phyloP scores from a whole-genome alignment of 2,888 invertebrate genomes.

The Ctenicera cuprea region DNA sequence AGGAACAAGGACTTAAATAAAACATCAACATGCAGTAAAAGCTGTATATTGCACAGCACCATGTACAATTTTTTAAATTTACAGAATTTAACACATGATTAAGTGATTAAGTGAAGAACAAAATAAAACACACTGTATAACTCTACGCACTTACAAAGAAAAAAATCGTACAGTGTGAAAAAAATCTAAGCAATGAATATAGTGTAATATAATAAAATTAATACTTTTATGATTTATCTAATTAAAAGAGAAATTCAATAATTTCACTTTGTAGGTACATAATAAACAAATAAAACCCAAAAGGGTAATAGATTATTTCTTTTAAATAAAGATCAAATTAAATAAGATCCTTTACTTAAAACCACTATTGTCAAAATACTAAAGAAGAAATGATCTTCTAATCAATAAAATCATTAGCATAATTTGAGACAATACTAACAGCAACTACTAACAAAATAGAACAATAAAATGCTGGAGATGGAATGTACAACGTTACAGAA shows the following conservation, averaged over 20 bases:
- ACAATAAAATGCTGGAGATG: background rate
- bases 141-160: constrained; percentile 37
- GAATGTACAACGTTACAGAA: background rate
- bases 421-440: background rate
- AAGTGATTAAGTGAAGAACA: constrained; percentile 9
- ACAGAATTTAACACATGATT: constrained; percentile 41
- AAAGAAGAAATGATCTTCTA: background rate
- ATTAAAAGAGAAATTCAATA: background rate
- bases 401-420: background rate
- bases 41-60: constrained; percentile 62
- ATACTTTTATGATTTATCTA: background rate
- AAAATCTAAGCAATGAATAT: background rate
- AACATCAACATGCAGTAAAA: constrained; percentile 60
- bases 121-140: constrained; percentile 56
- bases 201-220: background rate
- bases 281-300: background rate
- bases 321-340: background rate
- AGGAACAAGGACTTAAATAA: constrained; percentile 58
- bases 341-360: constrained; percentile 8
- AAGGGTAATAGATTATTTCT: background rate
- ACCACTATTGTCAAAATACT: background rate
- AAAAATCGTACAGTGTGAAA: background rate
- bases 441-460: background rate
- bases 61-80: constrained; percentile 53
- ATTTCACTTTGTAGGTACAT: background rate